Evolutionary conservation across 92 coral and sea anemone genomes (phyloP).

Genomic region (Meandrina meandrites): DNA sequence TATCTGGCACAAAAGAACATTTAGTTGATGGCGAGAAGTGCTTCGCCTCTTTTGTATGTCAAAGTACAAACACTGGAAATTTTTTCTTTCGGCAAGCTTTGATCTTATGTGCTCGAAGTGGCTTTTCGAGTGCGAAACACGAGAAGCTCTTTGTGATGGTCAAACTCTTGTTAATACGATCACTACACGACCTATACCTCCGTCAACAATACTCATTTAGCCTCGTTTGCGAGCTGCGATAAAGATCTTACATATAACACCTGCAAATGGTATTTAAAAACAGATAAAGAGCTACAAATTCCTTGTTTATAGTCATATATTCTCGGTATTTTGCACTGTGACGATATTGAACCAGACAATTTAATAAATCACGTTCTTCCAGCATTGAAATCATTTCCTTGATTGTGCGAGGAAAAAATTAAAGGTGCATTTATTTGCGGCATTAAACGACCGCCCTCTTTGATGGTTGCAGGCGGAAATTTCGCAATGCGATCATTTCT

Average conservation of each 20-base stretch:
- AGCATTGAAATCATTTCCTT: not conserved
- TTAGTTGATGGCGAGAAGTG: not conserved
- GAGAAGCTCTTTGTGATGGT: slow-evolving; percentile 17
- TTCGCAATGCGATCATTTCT: not conserved
- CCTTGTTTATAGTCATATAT: slow-evolving; percentile 8
- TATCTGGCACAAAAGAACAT: slow-evolving; percentile 23
- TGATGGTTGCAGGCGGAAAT: slow-evolving; percentile 4
- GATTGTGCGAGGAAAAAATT: not conserved
- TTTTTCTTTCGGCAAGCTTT: slow-evolving; percentile 41
- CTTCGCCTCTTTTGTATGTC: not conserved
- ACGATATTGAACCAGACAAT: slow-evolving; percentile 16
- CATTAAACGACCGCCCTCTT: not conserved
- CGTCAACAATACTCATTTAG: slow-evolving; percentile 28
- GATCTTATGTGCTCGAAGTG: slow-evolving; percentile 23
- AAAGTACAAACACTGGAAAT: not conserved
- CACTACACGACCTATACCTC: slow-evolving; percentile 17
- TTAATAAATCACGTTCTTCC: not conserved
- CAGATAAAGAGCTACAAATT: slow-evolving; percentile 21
- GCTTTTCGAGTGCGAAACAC: slow-evolving; percentile 27
- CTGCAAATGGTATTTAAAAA: slow-evolving; percentile 42
- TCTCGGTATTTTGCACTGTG: not conserved
- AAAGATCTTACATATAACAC: slow-evolving; percentile 22
- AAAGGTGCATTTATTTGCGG: not conserved
- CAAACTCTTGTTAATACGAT: slow-evolving; percentile 33
- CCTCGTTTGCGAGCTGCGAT: slow-evolving; percentile 24